These are phyloP conservation scores for Mobula hypostoma DNA, from an alignment of 2,113 vertebrate species.

Conservation along the genomic window DNA sequence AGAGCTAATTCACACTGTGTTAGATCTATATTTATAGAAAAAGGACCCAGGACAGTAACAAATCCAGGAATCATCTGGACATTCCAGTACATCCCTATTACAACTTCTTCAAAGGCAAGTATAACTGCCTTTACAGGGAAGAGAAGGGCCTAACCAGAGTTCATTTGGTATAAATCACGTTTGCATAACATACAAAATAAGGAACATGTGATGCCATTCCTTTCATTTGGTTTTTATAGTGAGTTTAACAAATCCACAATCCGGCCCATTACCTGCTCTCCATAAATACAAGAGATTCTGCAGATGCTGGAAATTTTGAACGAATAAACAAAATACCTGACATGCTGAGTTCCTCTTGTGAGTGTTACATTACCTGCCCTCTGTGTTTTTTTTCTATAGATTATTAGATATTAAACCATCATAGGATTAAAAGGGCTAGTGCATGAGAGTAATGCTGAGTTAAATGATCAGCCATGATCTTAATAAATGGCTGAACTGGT, in stretches of 20 bases:
- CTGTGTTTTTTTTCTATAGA: too few species aligned
- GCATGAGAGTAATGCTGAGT: too few species aligned
- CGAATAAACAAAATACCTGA: too few species aligned
- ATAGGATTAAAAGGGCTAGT: too few species aligned
- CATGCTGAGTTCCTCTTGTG: too few species aligned
- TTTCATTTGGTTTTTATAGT: background rate
- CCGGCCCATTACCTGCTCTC: too few species aligned
- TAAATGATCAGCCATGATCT: too few species aligned
- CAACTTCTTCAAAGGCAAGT: background rate
- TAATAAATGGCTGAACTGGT: too few species aligned
- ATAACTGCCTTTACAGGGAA: background rate
- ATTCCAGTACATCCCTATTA: background rate
- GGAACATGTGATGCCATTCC: background rate
- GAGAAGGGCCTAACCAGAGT: background rate
- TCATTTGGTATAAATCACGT: background rate
- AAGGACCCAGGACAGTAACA: background rate
- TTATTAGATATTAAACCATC: too few species aligned
- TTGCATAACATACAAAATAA: background rate
- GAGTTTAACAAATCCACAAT: background rate
- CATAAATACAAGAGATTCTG: too few species aligned
- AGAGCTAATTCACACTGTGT: background rate
- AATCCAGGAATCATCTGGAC: background rate
- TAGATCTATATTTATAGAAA: background rate
- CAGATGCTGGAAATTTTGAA: too few species aligned
- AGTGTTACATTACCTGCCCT: too few species aligned